Evolutionary conservation across 1,140 invertebrate genomes (phyloP), one percentile per base, ranked within the genome.

Genomic region (Drosophila seguyi): DNA sequence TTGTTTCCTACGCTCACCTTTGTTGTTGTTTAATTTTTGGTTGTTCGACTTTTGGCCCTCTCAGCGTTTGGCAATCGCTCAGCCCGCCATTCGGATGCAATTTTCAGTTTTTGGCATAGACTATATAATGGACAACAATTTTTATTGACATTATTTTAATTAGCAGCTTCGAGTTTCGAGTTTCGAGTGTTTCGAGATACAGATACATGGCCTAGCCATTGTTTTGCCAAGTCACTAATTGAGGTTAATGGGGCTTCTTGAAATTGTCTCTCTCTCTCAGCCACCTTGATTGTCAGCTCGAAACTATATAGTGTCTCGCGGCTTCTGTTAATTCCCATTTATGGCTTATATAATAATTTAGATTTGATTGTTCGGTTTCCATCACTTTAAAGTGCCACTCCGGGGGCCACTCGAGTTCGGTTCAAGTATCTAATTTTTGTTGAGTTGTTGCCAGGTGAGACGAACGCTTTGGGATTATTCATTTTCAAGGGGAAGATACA

Each of bases 141-240:
- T 55, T 90, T 90, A 90, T 90, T 90, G 85, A 90, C 85, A 90
- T 90, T 90, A 90, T 90, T 90, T 90, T 90, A 90, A 90, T 90
- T 90, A 85, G 85, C 85, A 90, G 78, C 84, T 79, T 58, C 41
- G 11, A 18, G 45, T 38, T 45, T 63, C 6, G 8, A 20, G n/a
- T 57, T 34, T 42, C n/a, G 50, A 20, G 45, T 27, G 16, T 27
- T 45, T 75, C 13, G 50, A 55, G 52, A 55, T 55, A 55, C 50
- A 53, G 31, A 53, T 53, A 53, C 52, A 38, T 38, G 16, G 52
- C 52, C 52, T 25, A 34, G 72, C 60, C 53, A 66, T 75, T 75
- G 72, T 75, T 67, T 75, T 68, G 57, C 48, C 22, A 90, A 90
- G 85, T 90, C 85, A 90, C 85, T 90, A 90, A 90, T 90, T 90